These are phyloP conservation scores for Cepaea nemoralis DNA, from an alignment of 1,140 invertebrate species.

Conservation along the genomic window DNA sequence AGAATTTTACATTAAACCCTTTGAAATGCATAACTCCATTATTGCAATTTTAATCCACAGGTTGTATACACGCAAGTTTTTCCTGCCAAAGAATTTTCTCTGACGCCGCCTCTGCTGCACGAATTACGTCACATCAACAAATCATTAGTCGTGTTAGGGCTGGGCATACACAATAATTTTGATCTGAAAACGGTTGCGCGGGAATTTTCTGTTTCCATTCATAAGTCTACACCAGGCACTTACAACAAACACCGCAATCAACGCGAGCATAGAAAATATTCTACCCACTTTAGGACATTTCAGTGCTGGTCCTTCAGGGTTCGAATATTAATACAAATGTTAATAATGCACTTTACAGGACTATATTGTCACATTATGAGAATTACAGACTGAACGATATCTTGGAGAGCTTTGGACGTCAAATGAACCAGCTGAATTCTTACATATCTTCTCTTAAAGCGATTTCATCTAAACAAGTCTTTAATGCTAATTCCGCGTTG, in stretches of 20 bases:
- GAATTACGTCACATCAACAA: background rate
- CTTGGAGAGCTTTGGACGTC: too few relatives aligned
- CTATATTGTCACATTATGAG: too few relatives aligned
- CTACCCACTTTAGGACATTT: background rate
- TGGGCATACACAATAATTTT: slow-evolving; percentile 33
- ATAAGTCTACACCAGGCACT: slow-evolving; percentile 6
- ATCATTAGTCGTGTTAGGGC: slow-evolving; percentile 6
- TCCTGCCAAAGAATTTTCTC: background rate
- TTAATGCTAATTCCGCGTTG: too few relatives aligned
- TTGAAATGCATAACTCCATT: too few relatives aligned
- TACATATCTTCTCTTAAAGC: too few relatives aligned
- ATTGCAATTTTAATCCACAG: slow-evolving; percentile 15
- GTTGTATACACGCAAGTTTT: slow-evolving; percentile 8
- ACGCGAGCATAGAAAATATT: background rate
- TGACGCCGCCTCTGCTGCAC: background rate
- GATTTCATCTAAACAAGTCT: too few relatives aligned
- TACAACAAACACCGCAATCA: background rate
- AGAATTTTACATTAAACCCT: too few relatives aligned
- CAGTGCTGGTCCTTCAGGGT: background rate
- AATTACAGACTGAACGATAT: too few relatives aligned
- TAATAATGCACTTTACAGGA: too few relatives aligned
- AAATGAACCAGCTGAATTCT: too few relatives aligned
- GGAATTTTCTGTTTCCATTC: slow-evolving; percentile 17
- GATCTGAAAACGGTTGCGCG: background rate
- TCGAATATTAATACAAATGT: too few relatives aligned